Evolutionary conservation across 2,113 vertebrate genomes (phyloP).

Genomic region (Tetrax tetrax): DNA sequence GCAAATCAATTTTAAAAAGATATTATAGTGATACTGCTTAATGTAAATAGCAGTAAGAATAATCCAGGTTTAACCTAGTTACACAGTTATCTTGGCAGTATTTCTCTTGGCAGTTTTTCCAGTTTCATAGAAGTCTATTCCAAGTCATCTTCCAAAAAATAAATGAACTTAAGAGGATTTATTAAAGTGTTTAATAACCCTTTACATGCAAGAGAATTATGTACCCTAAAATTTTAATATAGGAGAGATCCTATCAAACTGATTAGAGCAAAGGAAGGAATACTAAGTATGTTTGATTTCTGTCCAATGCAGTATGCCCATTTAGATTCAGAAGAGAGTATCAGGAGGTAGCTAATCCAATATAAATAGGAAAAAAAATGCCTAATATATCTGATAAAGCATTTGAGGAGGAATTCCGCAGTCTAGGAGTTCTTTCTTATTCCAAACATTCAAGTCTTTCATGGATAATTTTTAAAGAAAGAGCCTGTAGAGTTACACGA

Average conservation of each 20-base stretch:
- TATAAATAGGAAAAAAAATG: background rate
- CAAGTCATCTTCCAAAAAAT: slow-evolving; percentile 52
- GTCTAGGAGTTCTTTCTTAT: background rate
- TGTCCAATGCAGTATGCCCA: background rate
- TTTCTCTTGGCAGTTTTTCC: slow-evolving; percentile 43
- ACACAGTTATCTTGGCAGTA: slow-evolving; percentile 43
- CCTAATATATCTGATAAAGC: background rate
- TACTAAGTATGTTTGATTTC: background rate
- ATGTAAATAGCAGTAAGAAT: slow-evolving; percentile 49
- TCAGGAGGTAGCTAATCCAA: background rate
- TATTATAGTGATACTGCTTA: background rate
- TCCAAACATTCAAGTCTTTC: background rate
- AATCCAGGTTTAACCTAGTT: slow-evolving; percentile 62
- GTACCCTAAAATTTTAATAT: background rate
- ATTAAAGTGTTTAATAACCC: slow-evolving; percentile 43
- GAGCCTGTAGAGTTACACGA: background rate
- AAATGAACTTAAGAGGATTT: slow-evolving; percentile 53
- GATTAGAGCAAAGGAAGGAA: slow-evolving; percentile 37
- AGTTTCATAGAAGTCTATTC: slow-evolving; percentile 29
- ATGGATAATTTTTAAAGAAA: background rate
- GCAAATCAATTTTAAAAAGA: background rate
- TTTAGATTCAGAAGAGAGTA: background rate
- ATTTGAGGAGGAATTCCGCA: background rate
- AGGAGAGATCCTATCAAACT: slow-evolving; percentile 14
- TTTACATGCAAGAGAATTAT: slow-evolving; percentile 39